Conservation (phyloP, 2,113 vertebrate genomes). For the Halcyon senegalensis region DNA sequence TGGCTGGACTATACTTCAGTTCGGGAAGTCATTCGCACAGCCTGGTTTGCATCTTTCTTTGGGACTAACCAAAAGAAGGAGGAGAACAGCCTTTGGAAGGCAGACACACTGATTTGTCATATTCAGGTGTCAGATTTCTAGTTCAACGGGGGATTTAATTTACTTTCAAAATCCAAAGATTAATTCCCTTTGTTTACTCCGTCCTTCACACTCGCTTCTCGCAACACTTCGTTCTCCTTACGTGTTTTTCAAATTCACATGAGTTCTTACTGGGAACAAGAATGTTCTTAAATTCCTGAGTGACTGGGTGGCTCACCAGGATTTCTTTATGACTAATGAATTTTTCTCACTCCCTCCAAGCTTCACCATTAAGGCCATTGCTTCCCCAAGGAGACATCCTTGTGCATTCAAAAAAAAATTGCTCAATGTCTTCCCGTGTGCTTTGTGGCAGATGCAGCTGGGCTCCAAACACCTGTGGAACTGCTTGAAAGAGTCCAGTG, state of each 20-base stretch:
- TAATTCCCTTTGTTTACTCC: neutral
- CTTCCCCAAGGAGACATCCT: neutral
- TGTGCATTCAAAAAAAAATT: neutral
- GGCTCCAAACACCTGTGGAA: neutral
- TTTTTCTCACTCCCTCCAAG: neutral
- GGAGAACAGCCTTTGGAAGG: neutral
- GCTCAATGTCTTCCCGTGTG: neutral
- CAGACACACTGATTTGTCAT: neutral
- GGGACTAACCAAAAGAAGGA: neutral
- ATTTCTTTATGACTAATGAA: slow-evolving; percentile 40
- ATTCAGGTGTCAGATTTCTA: neutral
- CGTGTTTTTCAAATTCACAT: neutral
- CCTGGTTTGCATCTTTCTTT: neutral
- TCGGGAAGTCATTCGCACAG: neutral
- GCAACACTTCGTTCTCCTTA: neutral
- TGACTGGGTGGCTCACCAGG: slow-evolving; percentile 9
- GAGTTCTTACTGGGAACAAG: neutral
- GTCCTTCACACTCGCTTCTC: neutral
- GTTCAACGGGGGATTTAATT: neutral
- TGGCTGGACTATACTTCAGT: neutral
- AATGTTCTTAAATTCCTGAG: slow-evolving; percentile 16
- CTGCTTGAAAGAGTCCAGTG: too few species aligned
- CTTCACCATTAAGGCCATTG: neutral
- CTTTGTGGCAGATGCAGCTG: neutral
- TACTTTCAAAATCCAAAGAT: neutral